phyloP scores from a whole-genome alignment of 2,888 invertebrate species.

The Eumacrocentrus americanus region DNA sequence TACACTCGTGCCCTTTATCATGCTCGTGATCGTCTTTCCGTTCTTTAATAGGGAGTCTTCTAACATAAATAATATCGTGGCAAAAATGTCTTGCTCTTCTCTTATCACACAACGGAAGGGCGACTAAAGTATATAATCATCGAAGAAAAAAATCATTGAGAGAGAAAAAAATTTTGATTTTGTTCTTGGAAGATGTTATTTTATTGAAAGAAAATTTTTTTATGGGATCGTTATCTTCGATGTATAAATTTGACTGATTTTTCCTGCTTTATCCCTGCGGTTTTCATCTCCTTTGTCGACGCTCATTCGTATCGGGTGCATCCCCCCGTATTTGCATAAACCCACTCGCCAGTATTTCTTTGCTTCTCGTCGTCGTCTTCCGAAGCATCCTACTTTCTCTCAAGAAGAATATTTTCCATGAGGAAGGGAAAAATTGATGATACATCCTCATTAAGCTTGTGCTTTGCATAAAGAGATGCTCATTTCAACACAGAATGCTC shows the following conservation, averaged over 20 bases:
- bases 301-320: constrained; percentile 1
- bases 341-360: not conserved
- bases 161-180: no score
- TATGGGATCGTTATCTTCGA: no score
- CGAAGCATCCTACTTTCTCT: not conserved
- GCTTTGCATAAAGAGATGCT: constrained; percentile 11
- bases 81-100: no score
- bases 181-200: no score
- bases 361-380: constrained; percentile 2
- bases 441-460: constrained; percentile 21
- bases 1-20: constrained; percentile 2
- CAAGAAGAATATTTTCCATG: not conserved
- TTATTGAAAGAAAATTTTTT: no score
- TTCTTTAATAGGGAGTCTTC: no score
- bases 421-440: constrained; percentile 15
- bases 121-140: no score
- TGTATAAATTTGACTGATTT: no score
- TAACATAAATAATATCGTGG: no score
- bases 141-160: no score
- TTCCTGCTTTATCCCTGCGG: not conserved
- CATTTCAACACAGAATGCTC: constrained; percentile 15
- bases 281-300: not conserved
- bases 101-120: no score
- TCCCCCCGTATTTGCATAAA: constrained; percentile 9
- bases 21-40: no score